Percentiles rank a stretch among this genome's conserved stretches.
phyloP scores from a whole-genome alignment of 2,888 invertebrate species.

The Zele albiditarsus region DNA sequence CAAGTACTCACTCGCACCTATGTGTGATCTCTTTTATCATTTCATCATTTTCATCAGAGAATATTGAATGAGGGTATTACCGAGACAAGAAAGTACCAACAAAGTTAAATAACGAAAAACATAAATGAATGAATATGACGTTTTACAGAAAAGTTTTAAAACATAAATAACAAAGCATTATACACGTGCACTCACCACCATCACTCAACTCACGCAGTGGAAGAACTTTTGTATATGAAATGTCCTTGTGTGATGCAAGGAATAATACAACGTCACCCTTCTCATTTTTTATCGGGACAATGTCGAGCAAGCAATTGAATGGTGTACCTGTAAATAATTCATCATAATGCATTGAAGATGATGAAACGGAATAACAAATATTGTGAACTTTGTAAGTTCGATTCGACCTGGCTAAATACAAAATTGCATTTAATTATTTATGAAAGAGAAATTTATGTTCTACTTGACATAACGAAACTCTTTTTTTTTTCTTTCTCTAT shows the following conservation, averaged over 20 bases:
- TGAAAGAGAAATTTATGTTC: too few relatives aligned
- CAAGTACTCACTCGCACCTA: background rate
- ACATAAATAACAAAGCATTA: slow-evolving; percentile 68
- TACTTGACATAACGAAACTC: too few relatives aligned
- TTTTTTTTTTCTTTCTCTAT: too few relatives aligned
- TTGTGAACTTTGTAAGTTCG: too few relatives aligned
- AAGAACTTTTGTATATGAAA: slow-evolving; percentile 86
- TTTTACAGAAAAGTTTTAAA: slow-evolving; percentile 73
- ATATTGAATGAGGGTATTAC: background rate
- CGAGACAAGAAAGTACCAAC: background rate
- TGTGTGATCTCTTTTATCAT: background rate
- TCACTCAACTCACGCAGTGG: slow-evolving; percentile 83
- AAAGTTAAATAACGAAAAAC: background rate
- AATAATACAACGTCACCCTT: slow-evolving; percentile 97
- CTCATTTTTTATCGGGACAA: slow-evolving; percentile 98
- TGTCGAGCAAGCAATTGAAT: slow-evolving; percentile 97
- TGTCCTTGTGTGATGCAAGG: slow-evolving; percentile 97
- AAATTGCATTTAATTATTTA: too few relatives aligned
- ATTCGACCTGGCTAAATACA: too few relatives aligned
- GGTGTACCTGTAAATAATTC: slow-evolving; percentile 81
- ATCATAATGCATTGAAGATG: background rate
- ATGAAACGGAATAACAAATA: too few relatives aligned
- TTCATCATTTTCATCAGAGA: background rate
- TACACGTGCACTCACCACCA: slow-evolving; percentile 81
- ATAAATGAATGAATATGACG: slow-evolving; percentile 8